Conservation (phyloP, 2,113 vertebrate species). For the Pongo pygmaeus region DNA sequence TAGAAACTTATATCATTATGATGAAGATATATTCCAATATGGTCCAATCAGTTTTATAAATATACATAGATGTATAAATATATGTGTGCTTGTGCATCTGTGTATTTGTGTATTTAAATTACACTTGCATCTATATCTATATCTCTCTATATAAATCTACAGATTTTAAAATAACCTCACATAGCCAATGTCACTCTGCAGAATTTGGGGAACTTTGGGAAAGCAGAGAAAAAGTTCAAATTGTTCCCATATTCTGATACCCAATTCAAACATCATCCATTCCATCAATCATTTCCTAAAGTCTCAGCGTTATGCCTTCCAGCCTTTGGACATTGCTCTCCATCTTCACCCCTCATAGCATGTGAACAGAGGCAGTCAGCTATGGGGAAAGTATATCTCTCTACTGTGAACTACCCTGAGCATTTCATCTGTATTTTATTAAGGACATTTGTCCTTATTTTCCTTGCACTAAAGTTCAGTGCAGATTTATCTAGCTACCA, state of each 20-base stretch:
- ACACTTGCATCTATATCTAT: not conserved
- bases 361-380: not conserved
- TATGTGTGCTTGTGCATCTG: too few species aligned
- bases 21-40: not conserved
- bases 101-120: not conserved
- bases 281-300: not conserved
- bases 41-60: not conserved
- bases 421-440: not conserved
- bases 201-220: not conserved
- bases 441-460: not conserved
- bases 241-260: not conserved
- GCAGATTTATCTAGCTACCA: not conserved
- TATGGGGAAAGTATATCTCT: not conserved
- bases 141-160: not conserved
- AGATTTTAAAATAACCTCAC: not conserved
- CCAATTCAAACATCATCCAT: not conserved
- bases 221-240: not conserved
- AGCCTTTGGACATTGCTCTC: accelerated
- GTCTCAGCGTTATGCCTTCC: accelerated
- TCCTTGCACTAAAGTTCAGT: not conserved
- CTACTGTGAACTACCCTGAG: not conserved
- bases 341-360: accelerated
- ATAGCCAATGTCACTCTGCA: not conserved
- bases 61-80: not conserved
- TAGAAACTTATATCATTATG: not conserved